Percentiles rank a stretch among this genome's conserved stretches.
Conservation (phyloP, 2,888 invertebrate genomes). For the Euphydryas editha region DNA sequence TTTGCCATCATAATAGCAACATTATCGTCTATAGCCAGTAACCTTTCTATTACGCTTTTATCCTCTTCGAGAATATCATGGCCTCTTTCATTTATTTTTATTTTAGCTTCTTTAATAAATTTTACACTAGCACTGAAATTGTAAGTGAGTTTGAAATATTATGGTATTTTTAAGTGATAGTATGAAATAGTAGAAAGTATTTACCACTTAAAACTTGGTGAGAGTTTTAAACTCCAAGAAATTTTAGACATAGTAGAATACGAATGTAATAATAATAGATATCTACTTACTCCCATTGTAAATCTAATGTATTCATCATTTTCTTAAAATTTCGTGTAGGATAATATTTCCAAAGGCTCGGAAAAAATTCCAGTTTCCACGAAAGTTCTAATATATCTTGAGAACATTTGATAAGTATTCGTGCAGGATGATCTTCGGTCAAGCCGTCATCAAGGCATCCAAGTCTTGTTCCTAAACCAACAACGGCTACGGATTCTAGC, state of each 20-base stretch:
- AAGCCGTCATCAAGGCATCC: constrained; percentile 63
- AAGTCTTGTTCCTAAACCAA: constrained; percentile 66
- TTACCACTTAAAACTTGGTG: no score
- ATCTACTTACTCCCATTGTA: constrained; percentile 71
- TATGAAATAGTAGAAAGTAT: background rate
- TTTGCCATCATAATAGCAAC: constrained; percentile 87
- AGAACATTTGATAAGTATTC: constrained; percentile 58
- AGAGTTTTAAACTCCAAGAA: no score
- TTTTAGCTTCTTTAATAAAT: constrained; percentile 63
- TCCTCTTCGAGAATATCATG: constrained; percentile 71
- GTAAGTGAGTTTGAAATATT: background rate
- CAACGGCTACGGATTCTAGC: constrained; percentile 80
- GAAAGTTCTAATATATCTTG: constrained; percentile 59
- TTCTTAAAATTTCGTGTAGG: constrained; percentile 63
- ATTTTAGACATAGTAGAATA: background rate
- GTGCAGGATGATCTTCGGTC: constrained; percentile 60
- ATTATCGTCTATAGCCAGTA: constrained; percentile 84
- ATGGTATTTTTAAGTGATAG: no score
- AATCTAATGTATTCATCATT: constrained; percentile 60
- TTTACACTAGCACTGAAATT: constrained; percentile 54
- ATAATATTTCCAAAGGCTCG: constrained; percentile 62
- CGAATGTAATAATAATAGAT: background rate
- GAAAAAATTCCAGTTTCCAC: constrained; percentile 61
- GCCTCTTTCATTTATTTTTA: constrained; percentile 56
- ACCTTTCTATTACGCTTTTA: constrained; percentile 86